These are phyloP conservation scores for Chlorospingus flavigularis DNA, from an alignment of 2,797 vertebrate species.

Conservation along the genomic window DNA sequence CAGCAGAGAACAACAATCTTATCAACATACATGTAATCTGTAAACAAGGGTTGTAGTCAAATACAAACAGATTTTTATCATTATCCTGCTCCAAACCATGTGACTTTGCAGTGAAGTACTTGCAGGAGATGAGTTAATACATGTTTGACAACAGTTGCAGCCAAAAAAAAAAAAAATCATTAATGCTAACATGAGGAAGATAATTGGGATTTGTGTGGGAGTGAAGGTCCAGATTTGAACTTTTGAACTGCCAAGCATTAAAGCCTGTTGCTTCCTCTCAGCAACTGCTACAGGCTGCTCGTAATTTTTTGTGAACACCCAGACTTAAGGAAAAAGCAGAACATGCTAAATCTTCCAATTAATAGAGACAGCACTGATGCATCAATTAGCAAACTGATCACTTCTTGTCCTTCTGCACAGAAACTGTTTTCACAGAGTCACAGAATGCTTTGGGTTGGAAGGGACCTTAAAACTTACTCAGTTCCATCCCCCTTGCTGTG, in stretches of 20 bases:
- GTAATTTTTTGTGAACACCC: background rate
- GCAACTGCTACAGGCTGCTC: background rate
- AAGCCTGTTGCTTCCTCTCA: background rate
- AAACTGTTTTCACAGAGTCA: background rate
- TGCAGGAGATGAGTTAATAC: background rate
- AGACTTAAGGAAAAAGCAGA: background rate
- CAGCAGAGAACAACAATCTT: background rate
- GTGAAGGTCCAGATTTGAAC: background rate
- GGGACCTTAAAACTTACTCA: background rate
- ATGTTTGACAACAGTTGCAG: background rate
- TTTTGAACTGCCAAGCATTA: background rate
- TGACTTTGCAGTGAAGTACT: background rate
- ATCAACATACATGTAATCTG: background rate
- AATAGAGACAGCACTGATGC: background rate
- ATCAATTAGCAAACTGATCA: background rate
- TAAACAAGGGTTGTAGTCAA: background rate
- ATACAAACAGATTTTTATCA: conserved; percentile 1
- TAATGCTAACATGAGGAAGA: background rate
- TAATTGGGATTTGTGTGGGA: background rate
- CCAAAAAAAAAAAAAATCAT: background rate
- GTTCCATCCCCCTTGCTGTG: background rate
- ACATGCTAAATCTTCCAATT: background rate
- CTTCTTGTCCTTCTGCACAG: background rate
- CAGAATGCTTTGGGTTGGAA: background rate
- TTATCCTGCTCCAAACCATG: background rate